A percentile compares a stretch with the other conserved stretches of the same genome.
phyloP scores from a whole-genome alignment of 2,113 vertebrate genomes.

The Fregata magnificens region DNA sequence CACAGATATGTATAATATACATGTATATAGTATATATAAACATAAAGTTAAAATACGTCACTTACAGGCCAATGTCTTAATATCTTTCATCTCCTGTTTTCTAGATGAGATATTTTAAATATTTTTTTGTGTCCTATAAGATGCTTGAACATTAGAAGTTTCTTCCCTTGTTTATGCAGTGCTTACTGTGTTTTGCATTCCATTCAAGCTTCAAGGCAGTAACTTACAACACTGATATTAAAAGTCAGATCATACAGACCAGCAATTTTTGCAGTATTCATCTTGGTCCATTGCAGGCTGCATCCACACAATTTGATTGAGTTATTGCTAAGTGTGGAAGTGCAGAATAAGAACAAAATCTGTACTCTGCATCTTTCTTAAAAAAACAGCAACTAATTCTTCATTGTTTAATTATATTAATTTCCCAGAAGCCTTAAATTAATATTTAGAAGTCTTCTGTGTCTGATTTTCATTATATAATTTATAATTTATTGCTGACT shows the following conservation, averaged over 20 bases:
- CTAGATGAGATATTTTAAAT: background rate
- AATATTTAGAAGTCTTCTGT: background rate
- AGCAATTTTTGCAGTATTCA: background rate
- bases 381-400: background rate
- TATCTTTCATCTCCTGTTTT: background rate
- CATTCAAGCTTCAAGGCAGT: background rate
- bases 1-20: background rate
- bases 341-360: background rate
- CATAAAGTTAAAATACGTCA: background rate
- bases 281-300: background rate
- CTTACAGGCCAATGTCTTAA: background rate
- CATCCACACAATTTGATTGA: background rate
- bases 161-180: background rate
- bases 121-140: background rate
- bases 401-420: background rate
- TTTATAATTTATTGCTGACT: background rate
- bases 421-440: background rate
- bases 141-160: background rate
- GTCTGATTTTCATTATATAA: background rate
- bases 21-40: background rate
- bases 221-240: background rate
- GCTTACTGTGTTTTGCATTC: background rate
- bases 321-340: background rate
- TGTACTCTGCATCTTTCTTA: background rate
- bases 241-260: background rate